Percentiles rank a stretch among this genome's conserved stretches.
phyloP scores from a whole-genome alignment of 64 coral and sea anemone species.

The Actinia equina region DNA sequence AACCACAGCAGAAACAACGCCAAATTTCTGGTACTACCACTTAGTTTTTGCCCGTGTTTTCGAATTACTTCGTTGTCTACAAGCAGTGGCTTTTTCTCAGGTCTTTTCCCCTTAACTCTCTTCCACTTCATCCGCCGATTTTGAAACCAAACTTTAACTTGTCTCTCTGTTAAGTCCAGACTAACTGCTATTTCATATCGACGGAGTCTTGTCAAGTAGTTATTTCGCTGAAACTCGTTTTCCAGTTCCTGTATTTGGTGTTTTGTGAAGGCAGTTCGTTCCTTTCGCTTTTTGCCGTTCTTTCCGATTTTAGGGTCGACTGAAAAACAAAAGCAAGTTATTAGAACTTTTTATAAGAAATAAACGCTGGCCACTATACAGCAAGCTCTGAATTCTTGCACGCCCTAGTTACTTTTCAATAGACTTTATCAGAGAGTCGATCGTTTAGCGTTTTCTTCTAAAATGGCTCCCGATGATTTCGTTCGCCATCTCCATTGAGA shows the following conservation, averaged over 20 bases:
- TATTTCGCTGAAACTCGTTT: constrained; percentile 69
- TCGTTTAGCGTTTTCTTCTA: too few relatives aligned
- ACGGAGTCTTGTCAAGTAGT: constrained; percentile 59
- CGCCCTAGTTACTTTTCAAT: too few relatives aligned
- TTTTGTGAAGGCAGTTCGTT: constrained; percentile 66
- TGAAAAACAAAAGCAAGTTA: not conserved
- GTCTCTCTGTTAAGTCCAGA: constrained; percentile 62
- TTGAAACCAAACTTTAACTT: constrained; percentile 72
- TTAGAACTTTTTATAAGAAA: not conserved
- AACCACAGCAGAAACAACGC: not conserved
- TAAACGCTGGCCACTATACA: too few relatives aligned
- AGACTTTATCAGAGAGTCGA: too few relatives aligned
- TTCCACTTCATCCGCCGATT: constrained; percentile 72
- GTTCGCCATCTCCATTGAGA: too few relatives aligned
- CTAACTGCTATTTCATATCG: constrained; percentile 63
- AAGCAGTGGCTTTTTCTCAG: constrained; percentile 39
- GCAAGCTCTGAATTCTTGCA: too few relatives aligned
- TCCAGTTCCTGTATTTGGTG: constrained; percentile 76
- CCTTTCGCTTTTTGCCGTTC: constrained; percentile 57
- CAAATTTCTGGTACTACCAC: not conserved
- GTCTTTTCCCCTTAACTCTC: constrained; percentile 54
- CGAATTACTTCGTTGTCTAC: not conserved
- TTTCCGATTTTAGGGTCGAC: constrained; percentile 46
- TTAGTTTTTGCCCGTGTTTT: constrained; percentile 6
- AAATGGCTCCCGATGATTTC: too few relatives aligned